Base-by-base conservation (phyloP, 2,797 vertebrate genomes). In the Pogoniulus pusillus region DNA sequence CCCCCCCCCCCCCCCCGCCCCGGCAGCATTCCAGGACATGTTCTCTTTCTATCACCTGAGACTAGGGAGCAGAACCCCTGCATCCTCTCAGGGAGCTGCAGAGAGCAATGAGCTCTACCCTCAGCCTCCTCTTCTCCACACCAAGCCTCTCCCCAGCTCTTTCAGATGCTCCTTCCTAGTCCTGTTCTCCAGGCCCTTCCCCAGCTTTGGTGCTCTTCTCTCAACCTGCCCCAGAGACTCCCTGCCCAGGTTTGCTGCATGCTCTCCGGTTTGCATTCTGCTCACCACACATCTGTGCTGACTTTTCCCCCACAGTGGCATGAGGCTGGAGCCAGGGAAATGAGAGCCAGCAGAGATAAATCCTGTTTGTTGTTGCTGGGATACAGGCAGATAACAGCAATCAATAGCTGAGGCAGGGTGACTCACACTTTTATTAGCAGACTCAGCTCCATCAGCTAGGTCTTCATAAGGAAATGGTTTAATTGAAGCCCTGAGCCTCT, bases 351-450 rank as follows among this genome's bases (percentile, higher is more conserved):
- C 51, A 69, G 65, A 81, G 86, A 94, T 90, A 93, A 93, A 91
- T 96, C 84, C 90, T 91, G 62, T 95, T 95, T 95, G 95, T 80
- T 91, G 84, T 83, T 93, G 79, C 75, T 89, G 55, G 11, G 86
- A 90, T 80, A 78, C 62, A 89, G 75, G 74, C 89, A 91, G 86
- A 94, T 93, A 93, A 89, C 78, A 82, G 65, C 84, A 93, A 90
- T 89, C 89, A 89, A 87, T 93, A 93, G 80, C 82, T 85, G 85
- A 89, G 88, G 51, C 86, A 87, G 0, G 6, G 80, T 96, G 95
- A 94, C 88, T 94, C 90, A 94, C 37, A 10, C 69, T 82, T 95
- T 93, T 96, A 94, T 91, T 93, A 90, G 86, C 91, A 66, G 47
- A 89, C 32, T 91, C 82, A 47, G 55, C 65, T 93, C 85, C 86